Evolutionary conservation across 2,113 vertebrate genomes (phyloP).

Genomic region (Salvelinus sp.): DNA sequence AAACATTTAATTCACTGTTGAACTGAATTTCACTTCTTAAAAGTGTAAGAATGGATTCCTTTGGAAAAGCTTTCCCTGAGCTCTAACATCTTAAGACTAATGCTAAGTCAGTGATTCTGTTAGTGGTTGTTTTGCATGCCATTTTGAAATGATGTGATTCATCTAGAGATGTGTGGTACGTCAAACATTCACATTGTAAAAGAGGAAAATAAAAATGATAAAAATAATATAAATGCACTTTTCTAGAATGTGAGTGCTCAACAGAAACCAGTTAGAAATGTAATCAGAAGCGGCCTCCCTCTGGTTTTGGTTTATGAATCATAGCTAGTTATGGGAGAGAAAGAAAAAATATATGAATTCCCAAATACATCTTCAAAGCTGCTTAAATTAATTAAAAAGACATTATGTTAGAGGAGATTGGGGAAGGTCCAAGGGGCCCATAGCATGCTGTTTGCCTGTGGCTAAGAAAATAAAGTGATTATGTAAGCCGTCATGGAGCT

Average conservation of each 20-base stretch:
- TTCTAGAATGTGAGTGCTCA: conserved; percentile 4
- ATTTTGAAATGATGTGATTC: not conserved
- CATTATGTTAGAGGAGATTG: conserved; percentile 42
- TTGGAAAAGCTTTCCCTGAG: not conserved
- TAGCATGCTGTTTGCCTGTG: conserved; percentile 30
- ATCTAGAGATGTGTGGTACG: not conserved
- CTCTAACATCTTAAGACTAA: not conserved
- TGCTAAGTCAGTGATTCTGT: not conserved
- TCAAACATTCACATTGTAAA: not conserved
- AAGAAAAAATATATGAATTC: conserved; percentile 31
- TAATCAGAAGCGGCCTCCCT: conserved; percentile 15
- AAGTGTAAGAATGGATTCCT: not conserved
- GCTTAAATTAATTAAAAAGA: conserved; percentile 60
- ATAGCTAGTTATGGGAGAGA: not conserved
- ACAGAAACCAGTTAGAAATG: conserved; percentile 6
- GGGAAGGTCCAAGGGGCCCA: conserved; percentile 26
- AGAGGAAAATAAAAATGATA: not conserved
- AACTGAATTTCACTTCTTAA: too few species aligned
- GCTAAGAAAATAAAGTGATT: conserved; percentile 49
- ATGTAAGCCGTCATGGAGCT: conserved; percentile 29
- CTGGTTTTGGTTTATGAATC: conserved; percentile 20
- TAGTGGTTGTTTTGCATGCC: not conserved
- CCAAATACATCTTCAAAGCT: conserved; percentile 46
- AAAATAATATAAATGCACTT: not conserved
- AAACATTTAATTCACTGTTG: not conserved